Percentiles rank a stretch among this genome's conserved stretches.
phyloP scores from a whole-genome alignment of 1,140 invertebrate species.

The Drosophila pachea region DNA sequence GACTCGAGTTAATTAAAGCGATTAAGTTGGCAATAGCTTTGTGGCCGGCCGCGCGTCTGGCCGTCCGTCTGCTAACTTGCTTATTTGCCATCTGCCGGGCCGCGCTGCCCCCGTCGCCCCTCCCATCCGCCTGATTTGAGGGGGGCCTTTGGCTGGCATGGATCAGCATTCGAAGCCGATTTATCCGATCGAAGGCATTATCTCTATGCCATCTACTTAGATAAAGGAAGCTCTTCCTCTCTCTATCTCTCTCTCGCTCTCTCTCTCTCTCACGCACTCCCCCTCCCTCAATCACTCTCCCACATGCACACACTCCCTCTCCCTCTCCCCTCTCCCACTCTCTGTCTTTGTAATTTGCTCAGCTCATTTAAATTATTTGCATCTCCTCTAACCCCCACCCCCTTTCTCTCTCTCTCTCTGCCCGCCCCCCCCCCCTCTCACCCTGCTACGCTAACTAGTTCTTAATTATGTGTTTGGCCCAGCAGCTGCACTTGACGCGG shows the following conservation, averaged over 20 bases:
- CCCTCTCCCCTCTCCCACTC: background rate
- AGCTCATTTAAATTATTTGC: background rate
- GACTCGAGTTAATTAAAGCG: conserved; percentile 65
- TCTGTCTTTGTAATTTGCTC: background rate
- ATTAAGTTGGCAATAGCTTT: conserved; percentile 64
- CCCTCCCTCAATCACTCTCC: background rate
- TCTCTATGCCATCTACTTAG: too few relatives aligned
- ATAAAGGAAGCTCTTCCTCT: background rate
- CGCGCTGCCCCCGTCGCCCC: too few relatives aligned
- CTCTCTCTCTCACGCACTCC: background rate
- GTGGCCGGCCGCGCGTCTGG: too few relatives aligned
- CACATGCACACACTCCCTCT: too few relatives aligned
- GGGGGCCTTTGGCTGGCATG: too few relatives aligned
- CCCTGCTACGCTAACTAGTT: too few relatives aligned
- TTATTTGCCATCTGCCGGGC: conserved; percentile 2
- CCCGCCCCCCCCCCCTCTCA: background rate
- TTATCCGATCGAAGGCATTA: background rate
- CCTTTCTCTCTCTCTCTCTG: background rate
- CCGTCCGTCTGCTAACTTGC: conserved; percentile 14
- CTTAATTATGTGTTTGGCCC: too few relatives aligned
- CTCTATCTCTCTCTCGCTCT: background rate
- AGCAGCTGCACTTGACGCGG: too few relatives aligned
- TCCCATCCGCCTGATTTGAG: too few relatives aligned
- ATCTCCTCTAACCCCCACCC: background rate
- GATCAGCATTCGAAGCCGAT: background rate